These are phyloP conservation scores for Erebia epiphron DNA, from an alignment of 2,888 invertebrate species.

Conservation along the genomic window DNA sequence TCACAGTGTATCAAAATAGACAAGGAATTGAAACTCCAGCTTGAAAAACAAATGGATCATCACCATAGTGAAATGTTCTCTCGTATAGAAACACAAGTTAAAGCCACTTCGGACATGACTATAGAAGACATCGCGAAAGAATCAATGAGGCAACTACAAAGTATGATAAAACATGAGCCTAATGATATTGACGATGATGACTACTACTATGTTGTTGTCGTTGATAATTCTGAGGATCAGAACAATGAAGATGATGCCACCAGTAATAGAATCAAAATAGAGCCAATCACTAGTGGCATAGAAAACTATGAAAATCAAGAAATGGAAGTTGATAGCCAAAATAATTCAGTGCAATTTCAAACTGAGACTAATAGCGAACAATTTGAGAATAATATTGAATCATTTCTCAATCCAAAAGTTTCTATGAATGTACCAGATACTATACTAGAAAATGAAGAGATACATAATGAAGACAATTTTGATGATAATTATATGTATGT, in stretches of 20 bases:
- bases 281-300: slow-evolving; percentile 17
- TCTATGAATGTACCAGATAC: slow-evolving; percentile 72
- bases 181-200: slow-evolving; percentile 77
- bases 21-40: slow-evolving; percentile 65
- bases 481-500: slow-evolving; percentile 53
- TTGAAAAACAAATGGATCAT: slow-evolving; percentile 54
- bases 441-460: slow-evolving; percentile 74
- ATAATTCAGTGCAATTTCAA: slow-evolving; percentile 26
- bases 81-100: slow-evolving; percentile 42
- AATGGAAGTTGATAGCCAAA: slow-evolving; percentile 41
- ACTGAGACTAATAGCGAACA: slow-evolving; percentile 31
- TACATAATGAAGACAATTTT: slow-evolving; percentile 56
- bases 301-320: slow-evolving; percentile 16
- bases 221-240: slow-evolving; percentile 63
- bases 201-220: slow-evolving; percentile 75
- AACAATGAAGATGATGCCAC: slow-evolving; percentile 38
- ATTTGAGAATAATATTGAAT: slow-evolving; percentile 66
- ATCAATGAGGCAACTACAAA: slow-evolving; percentile 68
- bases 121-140: slow-evolving; percentile 61
- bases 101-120: slow-evolving; percentile 41
- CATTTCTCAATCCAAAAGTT: slow-evolving; percentile 66
- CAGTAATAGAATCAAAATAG: slow-evolving; percentile 2
- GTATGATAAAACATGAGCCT: slow-evolving; percentile 70
- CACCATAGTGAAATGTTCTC: slow-evolving; percentile 25
- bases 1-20: slow-evolving; percentile 76